Evolutionary conservation across 2,888 invertebrate genomes (phyloP), one percentile per base, ranked within the genome.

Genomic region (Hecatera dysodea): DNA sequence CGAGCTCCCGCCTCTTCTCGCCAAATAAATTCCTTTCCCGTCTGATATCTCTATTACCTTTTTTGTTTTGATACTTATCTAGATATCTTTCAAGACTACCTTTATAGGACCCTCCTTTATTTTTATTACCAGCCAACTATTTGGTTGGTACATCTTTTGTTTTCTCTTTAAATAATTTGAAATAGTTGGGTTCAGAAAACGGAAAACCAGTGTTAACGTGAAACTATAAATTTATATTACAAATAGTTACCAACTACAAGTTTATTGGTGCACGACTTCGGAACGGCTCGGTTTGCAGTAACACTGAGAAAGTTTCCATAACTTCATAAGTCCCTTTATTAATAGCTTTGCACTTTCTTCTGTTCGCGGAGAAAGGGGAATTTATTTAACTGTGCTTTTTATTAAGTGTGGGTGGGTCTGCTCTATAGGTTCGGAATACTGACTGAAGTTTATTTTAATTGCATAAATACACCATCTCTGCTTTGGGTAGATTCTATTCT

Each of bases 251-350:
- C 88, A 90, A 93, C 90, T 89, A 91, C 87, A 93, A 94, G 93
- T 95, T 95, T 91, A 92, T 92, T 94, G 92, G 92, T 90, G 94
- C 94, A 90, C 91, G 92, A 93, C 94, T 92, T 90, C 83, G 89
- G 90, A 93, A 92, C 91, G 90, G 84, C 86, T 87, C 87, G 90
- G 90, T 93, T 91, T 88, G 90, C 91, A 87, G 89, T 92, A 89
- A 90, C 89, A 88, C 87, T 88, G 91, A 86, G 78, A 89, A 94
- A 95, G 90, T 95, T 95, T 90, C 90, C 86, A 91, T 93, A 95
- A 94, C 93, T 95, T 94, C 88, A 91, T 91, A 93, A 94, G 91
- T 92, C 90, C 86, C 89, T 92, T 93, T 94, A 95, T 95, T 95
- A 95, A 95, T 95, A 91, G 92, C 93, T 92, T 92, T 89, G 88